A percentile compares a stretch with the other conserved stretches of the same genome.
Conservation (phyloP, 2,113 vertebrate genomes). For the Pelmatolapia mariae region DNA sequence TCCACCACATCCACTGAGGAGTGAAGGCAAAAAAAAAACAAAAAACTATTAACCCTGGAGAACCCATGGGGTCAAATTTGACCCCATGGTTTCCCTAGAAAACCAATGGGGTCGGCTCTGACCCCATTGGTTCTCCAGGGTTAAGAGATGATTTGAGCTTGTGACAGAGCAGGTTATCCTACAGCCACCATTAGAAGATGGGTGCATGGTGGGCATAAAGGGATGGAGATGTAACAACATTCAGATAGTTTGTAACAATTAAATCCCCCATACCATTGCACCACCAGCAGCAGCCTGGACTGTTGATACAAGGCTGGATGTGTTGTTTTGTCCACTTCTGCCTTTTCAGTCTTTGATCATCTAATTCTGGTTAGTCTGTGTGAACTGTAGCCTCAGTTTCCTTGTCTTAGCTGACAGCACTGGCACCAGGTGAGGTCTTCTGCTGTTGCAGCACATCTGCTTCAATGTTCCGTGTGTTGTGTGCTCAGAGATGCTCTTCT, state of each 20-base stretch:
- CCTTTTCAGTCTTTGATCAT: not conserved
- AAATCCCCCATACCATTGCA: not conserved
- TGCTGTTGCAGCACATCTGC: not conserved
- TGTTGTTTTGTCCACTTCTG: not conserved
- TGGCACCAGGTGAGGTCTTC: not conserved
- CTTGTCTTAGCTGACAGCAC: not conserved
- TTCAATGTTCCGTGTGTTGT: not conserved
- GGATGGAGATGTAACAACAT: not conserved
- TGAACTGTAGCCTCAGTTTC: accelerated
- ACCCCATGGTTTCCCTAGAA: no score
- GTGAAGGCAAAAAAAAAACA: not conserved
- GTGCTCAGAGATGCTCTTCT: not conserved
- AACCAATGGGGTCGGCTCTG: no score
- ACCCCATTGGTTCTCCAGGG: no score
- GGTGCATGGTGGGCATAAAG: not conserved
- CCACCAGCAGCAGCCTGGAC: not conserved
- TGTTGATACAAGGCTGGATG: not conserved
- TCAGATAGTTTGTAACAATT: not conserved
- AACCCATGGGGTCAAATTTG: no score
- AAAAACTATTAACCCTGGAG: no score
- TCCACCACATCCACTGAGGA: not conserved
- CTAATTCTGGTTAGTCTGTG: not conserved
- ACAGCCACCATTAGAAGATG: not conserved
- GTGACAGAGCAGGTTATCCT: not conserved
- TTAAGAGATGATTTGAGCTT: not conserved